Evolutionary conservation across 2,888 invertebrate species (phyloP).

Genomic region (Drosophila paranaensis): DNA sequence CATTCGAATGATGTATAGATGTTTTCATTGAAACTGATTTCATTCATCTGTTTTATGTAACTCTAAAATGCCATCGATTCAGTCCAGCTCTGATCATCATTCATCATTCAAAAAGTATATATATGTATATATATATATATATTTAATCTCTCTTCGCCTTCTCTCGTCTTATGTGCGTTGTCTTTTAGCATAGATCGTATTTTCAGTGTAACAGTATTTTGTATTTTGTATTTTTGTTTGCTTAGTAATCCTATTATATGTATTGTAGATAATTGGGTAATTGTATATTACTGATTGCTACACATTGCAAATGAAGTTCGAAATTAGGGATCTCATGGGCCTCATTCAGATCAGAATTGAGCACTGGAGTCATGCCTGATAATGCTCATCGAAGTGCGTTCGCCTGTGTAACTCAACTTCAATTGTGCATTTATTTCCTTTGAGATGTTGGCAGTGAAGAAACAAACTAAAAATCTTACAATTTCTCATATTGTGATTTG

Average conservation of each 20-base stretch:
- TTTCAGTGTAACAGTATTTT: conserved; percentile 40
- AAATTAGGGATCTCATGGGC: no score
- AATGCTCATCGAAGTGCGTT: not conserved
- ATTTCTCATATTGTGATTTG: conserved; percentile 41
- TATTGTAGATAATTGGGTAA: conserved; percentile 48
- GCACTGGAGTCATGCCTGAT: no score
- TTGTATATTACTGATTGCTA: conserved; percentile 70
- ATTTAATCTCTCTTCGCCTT: conserved; percentile 5
- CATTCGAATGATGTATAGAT: conserved; percentile 40
- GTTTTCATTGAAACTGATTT: no score
- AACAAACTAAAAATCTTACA: conserved; percentile 59
- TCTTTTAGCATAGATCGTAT: conserved; percentile 20
- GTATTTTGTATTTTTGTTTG: conserved; percentile 11
- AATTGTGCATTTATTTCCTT: conserved; percentile 11
- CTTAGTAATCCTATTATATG: conserved; percentile 45
- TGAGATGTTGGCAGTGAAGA: conserved; percentile 70
- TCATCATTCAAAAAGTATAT: conserved; percentile 19
- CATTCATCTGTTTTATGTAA: conserved; percentile 25
- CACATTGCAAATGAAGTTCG: conserved; percentile 14
- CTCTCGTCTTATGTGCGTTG: conserved; percentile 65
- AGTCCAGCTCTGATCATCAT: conserved; percentile 26
- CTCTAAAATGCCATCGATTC: conserved; percentile 75
- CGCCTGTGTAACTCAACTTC: no score
- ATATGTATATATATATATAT: conserved; percentile 17
- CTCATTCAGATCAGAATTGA: no score